Base-by-base conservation (phyloP, 2,797 vertebrate species). In the Acipenser transmontanus region DNA sequence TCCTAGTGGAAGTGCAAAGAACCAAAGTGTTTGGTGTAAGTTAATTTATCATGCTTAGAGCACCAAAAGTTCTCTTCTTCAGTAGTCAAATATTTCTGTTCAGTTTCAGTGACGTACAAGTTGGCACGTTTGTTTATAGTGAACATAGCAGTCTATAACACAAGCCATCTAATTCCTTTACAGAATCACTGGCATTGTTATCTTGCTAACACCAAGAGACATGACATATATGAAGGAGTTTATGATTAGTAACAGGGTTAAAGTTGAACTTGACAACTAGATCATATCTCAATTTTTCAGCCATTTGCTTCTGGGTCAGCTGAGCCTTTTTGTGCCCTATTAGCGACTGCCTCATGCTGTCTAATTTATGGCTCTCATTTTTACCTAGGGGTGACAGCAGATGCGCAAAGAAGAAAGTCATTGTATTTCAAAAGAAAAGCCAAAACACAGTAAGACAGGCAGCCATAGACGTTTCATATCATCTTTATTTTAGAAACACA, bases 351-450 rank as follows among this genome's bases (percentile, higher is more conserved):
- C 81, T 85, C 80, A 80, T 80, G 78, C 83, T 73, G 82, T 78
- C 85, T 87, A 85, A 88, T 82, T 88, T 87, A 87, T 82, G 79
- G 77, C 71, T 72, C 81, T 82, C 74, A 70, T 85, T 85, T 85
- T 86, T 78, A 84, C 78, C 81, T 71, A 69, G 67, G 73, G 71
- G 75, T 81, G 85, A 85, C 81, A 83, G 82, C 82, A 84, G 78
- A 82, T 77, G 81, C 80, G 78, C 20, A 13, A 54, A 34, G 61
- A 63, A 61, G 49, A 62, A 62, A 63, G 49, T 62, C 52, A 10
- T 70, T 48, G 13, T 62, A 52, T 7, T 65, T 64, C 52, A 13
- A 48, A 51, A 61, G 63, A 8, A 52, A 57, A 62, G 59, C 61
- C 62, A 49, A 61, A 66, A 60, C 17, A 13, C 64, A 66, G 48